These are phyloP conservation scores for Batillaria attramentaria DNA, from an alignment of 1,140 invertebrate genomes.

Conservation along the genomic window DNA sequence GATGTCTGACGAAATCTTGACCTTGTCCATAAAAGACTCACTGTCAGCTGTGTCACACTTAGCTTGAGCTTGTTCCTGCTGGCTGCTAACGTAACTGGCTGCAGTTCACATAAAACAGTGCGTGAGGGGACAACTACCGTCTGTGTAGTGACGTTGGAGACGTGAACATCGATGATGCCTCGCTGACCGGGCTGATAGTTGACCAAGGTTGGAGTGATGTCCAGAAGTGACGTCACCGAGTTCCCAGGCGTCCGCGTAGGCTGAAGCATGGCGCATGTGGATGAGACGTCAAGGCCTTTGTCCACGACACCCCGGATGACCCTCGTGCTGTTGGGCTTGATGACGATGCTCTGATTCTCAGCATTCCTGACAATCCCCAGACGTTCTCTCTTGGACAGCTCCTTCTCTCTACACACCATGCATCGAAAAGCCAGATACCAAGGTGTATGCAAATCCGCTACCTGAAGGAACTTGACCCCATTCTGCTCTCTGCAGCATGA, in stretches of 20 bases:
- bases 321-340: not conserved
- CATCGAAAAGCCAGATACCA: too few species aligned
- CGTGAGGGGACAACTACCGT: not conserved
- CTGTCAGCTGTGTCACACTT: not conserved
- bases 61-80: not conserved
- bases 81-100: not conserved
- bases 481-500: too few species aligned
- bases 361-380: not conserved
- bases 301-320: not conserved
- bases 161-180: not conserved
- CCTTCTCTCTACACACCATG: too few species aligned
- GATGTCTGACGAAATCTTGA: too few species aligned
- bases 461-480: too few species aligned
- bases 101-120: not conserved
- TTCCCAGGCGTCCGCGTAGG: too few species aligned
- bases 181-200: not conserved
- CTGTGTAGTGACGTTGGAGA: constrained; percentile 10
- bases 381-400: too few species aligned
- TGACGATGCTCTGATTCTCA: not conserved
- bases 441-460: too few species aligned
- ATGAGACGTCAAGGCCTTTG: too few species aligned
- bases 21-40: too few species aligned
- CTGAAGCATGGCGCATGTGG: not conserved
- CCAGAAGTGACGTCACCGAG: not conserved
- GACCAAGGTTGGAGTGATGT: constrained; percentile 7